phyloP scores from a whole-genome alignment of 30 jellyfish, hydroid and myxozoan genomes.

The Hydractinia symbiolongicarpus region DNA sequence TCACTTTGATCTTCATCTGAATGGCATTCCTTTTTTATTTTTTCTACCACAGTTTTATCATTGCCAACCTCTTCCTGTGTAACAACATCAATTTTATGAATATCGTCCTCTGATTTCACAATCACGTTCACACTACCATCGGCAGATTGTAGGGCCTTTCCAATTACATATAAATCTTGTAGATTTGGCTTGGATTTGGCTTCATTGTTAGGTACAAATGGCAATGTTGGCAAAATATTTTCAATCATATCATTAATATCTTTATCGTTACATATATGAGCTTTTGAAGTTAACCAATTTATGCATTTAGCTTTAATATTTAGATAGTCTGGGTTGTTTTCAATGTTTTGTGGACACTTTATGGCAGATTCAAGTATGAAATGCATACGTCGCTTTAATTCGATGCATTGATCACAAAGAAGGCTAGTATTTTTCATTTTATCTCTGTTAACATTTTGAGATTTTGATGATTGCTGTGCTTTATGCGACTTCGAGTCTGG shows the following conservation, averaged over 20 bases:
- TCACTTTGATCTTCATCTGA: neutral
- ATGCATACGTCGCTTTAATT: neutral
- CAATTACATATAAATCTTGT: constrained; percentile 21
- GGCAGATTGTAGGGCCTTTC: constrained; percentile 25
- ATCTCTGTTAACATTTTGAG: neutral
- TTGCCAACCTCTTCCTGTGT: neutral
- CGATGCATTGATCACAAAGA: constrained; percentile 5
- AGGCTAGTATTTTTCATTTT: neutral
- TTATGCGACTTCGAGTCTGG: constrained; percentile 1
- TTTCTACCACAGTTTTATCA: neutral
- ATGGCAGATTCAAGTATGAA: constrained; percentile 1
- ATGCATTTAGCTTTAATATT: constrained; percentile 9
- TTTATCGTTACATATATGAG: constrained; percentile 15
- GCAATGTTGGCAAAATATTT: neutral
- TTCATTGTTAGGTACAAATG: neutral
- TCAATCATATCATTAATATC: constrained; percentile 7
- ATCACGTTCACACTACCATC: constrained; percentile 7
- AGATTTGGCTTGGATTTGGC: constrained; percentile 16
- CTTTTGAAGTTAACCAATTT: neutral
- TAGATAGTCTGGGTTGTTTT: neutral
- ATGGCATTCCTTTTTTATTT: neutral
- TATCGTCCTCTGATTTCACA: neutral
- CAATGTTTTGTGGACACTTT: neutral
- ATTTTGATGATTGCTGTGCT: no score
- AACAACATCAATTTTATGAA: neutral